Conservation (phyloP, 2,888 invertebrate genomes). For the Eilema depressum region DNA sequence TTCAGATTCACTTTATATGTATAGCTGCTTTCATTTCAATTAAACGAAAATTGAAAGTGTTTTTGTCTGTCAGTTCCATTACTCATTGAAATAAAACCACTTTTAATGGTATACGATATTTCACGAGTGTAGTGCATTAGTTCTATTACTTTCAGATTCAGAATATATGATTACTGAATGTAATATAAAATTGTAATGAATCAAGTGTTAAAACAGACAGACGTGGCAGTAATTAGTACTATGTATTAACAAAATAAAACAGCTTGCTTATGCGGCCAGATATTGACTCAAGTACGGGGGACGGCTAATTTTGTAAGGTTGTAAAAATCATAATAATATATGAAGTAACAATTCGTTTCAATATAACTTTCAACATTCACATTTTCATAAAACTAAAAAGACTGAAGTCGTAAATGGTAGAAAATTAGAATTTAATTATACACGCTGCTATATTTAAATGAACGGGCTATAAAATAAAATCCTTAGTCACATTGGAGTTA, state of each 20-base stretch:
- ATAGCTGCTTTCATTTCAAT: not conserved
- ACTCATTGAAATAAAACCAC: no score
- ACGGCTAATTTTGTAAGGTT: not conserved
- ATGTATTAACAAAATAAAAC: no score
- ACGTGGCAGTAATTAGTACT: not conserved
- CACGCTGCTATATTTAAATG: not conserved
- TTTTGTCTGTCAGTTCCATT: not conserved
- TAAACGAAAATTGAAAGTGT: not conserved
- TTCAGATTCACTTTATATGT: not conserved
- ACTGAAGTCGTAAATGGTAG: constrained; percentile 34
- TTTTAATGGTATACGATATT: no score
- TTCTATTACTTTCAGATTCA: not conserved
- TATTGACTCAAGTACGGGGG: not conserved
- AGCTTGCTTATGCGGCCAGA: not conserved
- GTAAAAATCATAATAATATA: constrained; percentile 1
- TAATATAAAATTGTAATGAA: not conserved
- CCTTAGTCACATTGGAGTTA: not conserved
- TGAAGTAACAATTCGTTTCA: constrained; percentile 21
- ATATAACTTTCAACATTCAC: constrained; percentile 41
- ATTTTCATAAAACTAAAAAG: constrained; percentile 41
- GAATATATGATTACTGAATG: not conserved
- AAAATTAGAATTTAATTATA: not conserved
- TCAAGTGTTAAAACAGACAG: not conserved
- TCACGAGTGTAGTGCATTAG: no score
- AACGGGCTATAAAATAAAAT: not conserved